Conservation (phyloP, 2,888 invertebrate species). For the Chaetoderma sp. region DNA sequence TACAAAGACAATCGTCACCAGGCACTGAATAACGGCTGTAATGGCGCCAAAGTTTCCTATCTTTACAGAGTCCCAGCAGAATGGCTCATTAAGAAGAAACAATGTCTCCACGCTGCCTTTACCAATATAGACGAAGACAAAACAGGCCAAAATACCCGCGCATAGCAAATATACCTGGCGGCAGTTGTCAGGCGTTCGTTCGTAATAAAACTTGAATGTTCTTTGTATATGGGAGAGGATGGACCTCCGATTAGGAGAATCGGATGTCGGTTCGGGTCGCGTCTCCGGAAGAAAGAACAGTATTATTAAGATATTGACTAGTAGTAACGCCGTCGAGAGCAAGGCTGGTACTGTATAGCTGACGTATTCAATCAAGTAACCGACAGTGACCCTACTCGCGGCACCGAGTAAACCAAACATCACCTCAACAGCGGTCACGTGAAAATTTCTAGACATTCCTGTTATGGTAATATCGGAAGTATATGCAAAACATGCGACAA, state of each 20-base stretch:
- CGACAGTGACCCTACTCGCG: slow-evolving; percentile 23
- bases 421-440: slow-evolving; percentile 33
- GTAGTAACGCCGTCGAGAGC: slow-evolving; percentile 13
- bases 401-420: slow-evolving; percentile 20
- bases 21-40: slow-evolving; percentile 18
- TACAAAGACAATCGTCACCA: slow-evolving; percentile 33
- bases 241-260: slow-evolving; percentile 20
- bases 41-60: slow-evolving; percentile 35
- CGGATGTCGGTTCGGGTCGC: no score
- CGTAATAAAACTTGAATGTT: slow-evolving; percentile 28
- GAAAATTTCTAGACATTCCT: slow-evolving; percentile 27
- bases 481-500: slow-evolving; percentile 37
- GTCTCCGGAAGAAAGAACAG: slow-evolving; percentile 35
- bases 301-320: not conserved
- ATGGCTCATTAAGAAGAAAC: slow-evolving; percentile 38
- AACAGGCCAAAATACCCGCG: slow-evolving; percentile 26
- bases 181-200: slow-evolving; percentile 24
- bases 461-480: slow-evolving; percentile 33
- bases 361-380: slow-evolving; percentile 30
- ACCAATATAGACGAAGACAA: slow-evolving; percentile 30
- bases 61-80: slow-evolving; percentile 42
- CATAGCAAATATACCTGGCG: slow-evolving; percentile 39
- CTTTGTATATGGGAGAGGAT: slow-evolving; percentile 8
- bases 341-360: slow-evolving; percentile 36
- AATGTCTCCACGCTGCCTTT: slow-evolving; percentile 33